Base-by-base conservation (phyloP, 2,888 invertebrate genomes). In the Calliopum simillimum region DNA sequence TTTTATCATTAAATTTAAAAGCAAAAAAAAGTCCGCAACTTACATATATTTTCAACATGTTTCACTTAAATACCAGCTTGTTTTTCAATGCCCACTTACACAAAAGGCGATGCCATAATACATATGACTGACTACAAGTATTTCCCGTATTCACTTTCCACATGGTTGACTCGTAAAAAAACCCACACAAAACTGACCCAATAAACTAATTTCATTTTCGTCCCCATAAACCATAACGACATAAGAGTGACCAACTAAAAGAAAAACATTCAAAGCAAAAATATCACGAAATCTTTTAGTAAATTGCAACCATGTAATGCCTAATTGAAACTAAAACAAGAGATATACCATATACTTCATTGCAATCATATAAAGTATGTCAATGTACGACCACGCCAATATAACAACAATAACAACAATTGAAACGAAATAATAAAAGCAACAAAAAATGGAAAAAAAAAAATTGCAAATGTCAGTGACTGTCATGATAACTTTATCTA, bases 141-240 rank as follows among this genome's bases (percentile, higher is more conserved):
- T 79, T 80, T 79, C 80, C 81, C 81, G 81, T 81, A 79, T 79
- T 79, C 81, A 79, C 81, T 79, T 79, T 79, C 80, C 81, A 79
- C 80, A 58, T 80, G 79, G 80, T 73, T 81, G 79, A 72, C 16
- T 61, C 62, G 68, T 63, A 6, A 33, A 58, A 23, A 13, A 58
- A 58, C 19, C 25, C 19, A 58, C 6, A 58, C n/a, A 33, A 58
- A 58, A 12, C 21, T 58, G 58, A 58, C 58, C 58, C 23, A 58
- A 33, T 58, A 33, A 33, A 33, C 33, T 33, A n/a, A 33, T 58
- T 58, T 6, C 8, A 33, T 33, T 33, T 33, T 33, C 33, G 33
- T 33, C 33, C 33, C 4, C 33, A 33, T 33, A 33, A 33, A 33
- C 33, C 33, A 33, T 33, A 33, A 33, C 33, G n/a, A n/a, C 33